Percentiles rank a stretch among this genome's conserved stretches.
These are phyloP conservation scores for Cloeon dipterum DNA, from an alignment of 2,888 invertebrate species.

Conservation along the genomic window DNA sequence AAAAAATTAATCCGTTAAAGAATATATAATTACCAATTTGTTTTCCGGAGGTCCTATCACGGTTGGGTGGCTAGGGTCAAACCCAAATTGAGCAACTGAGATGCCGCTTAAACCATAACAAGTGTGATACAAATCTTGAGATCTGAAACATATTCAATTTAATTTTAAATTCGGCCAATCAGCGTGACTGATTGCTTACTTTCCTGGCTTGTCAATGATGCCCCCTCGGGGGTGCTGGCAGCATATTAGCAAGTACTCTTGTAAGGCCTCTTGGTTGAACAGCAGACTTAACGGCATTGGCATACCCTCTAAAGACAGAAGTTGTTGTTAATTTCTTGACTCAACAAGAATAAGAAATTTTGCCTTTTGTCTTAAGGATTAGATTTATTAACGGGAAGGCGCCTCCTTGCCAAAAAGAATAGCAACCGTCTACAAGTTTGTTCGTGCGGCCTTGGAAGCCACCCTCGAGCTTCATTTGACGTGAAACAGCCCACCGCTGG, in stretches of 20 bases:
- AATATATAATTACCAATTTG: slow-evolving; percentile 28
- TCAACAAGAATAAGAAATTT: too few species aligned
- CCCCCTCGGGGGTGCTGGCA: slow-evolving; percentile 79
- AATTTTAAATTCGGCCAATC: slow-evolving; percentile 1
- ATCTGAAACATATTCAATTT: slow-evolving; percentile 24
- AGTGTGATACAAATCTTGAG: slow-evolving; percentile 85
- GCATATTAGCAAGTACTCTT: slow-evolving; percentile 84
- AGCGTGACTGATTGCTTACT: slow-evolving; percentile 29
- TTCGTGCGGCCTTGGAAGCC: slow-evolving; percentile 96
- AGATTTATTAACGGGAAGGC: slow-evolving; percentile 70
- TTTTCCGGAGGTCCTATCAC: slow-evolving; percentile 42
- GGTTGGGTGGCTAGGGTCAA: slow-evolving; percentile 15
- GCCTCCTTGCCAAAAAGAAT: slow-evolving; percentile 97
- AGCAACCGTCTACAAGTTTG: slow-evolving; percentile 95
- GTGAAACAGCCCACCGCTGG: slow-evolving; percentile 68
- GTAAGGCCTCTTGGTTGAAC: slow-evolving; percentile 69
- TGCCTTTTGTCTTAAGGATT: slow-evolving; percentile 30
- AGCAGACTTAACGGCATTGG: slow-evolving; percentile 33
- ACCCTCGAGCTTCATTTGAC: slow-evolving; percentile 86
- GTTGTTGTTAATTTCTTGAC: neutral
- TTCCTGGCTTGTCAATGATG: slow-evolving; percentile 87
- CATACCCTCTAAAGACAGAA: too few species aligned
- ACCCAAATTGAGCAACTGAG: slow-evolving; percentile 68
- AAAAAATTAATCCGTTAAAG: too few species aligned
- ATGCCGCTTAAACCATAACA: slow-evolving; percentile 91